These are phyloP conservation scores for Lepeophtheirus salmonis DNA, from an alignment of 1,140 invertebrate genomes.

Conservation along the genomic window DNA sequence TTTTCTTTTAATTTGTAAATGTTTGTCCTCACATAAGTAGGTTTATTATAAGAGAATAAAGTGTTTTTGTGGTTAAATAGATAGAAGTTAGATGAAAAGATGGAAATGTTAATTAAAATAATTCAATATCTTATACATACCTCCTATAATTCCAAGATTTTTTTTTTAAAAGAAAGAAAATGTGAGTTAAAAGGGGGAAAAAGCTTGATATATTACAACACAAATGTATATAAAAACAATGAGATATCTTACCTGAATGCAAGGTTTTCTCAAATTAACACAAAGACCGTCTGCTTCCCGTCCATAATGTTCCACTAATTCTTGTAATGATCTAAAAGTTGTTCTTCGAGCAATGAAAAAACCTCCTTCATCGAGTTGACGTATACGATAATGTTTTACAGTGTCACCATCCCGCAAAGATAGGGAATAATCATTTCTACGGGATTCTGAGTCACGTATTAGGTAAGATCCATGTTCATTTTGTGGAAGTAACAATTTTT, in stretches of 20 bases:
- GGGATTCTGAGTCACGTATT: constrained; percentile 76
- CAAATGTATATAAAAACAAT: constrained; percentile 4
- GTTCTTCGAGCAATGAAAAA: constrained; percentile 92
- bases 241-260: constrained; percentile 58
- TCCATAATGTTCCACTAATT: constrained; percentile 90
- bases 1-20: no score
- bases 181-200: not conserved
- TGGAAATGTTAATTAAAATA: no score
- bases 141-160: not conserved
- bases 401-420: constrained; percentile 94
- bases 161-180: not conserved
- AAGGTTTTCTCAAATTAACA: constrained; percentile 83
- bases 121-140: no score
- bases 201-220: not conserved
- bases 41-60: no score
- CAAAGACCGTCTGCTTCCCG: constrained; percentile 87
- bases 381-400: constrained; percentile 94
- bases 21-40: no score
- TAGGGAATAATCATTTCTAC: constrained; percentile 91
- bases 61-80: no score
- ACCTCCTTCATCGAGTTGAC: constrained; percentile 83
- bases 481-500: constrained; percentile 80
- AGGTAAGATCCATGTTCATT: constrained; percentile 97
- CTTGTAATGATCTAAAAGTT: constrained; percentile 79
- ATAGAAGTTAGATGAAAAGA: no score